Evolutionary conservation across 2,113 vertebrate genomes (phyloP), one percentile per base, ranked within the genome.

Genomic region (Leucopsar rothschildi): DNA sequence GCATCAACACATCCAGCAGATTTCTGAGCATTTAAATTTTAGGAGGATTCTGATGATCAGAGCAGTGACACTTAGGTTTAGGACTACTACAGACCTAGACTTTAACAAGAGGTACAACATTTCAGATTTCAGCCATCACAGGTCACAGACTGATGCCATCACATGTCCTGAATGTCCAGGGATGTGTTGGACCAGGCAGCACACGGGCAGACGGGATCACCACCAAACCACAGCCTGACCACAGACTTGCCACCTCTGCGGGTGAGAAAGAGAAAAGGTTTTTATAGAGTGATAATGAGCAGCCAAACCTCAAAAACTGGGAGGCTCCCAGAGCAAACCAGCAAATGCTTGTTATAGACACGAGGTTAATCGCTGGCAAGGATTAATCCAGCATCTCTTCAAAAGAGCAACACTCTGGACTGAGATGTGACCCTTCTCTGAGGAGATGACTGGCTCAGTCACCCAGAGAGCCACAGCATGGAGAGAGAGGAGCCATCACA

Each of bases 271-370:
- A 81, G 69, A 90, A 88, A 91, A 86, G 42, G 29, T 14, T 91
- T 73, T 86, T 63, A 69, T 0, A 31, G 83, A 29, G 90, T 40
- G 96, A 82, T 70, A 94, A 92, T 6, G 17, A 91, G 73, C 87
- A 84, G 78, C 73, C 87, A 95, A 95, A 94, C 92, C 84, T 92
- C 93, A 82, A 50, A 85, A 83, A 19, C 78, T 6, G 69, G 47
- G 92, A 84, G 49, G 40, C 64, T 82, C 73, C 87, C 72, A 49
- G 28, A 31, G 64, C 81, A 63, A 40, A 47, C 3, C 42, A 56
- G 60, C 82, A 33, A 75, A 82, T 1, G 21, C 50, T 19, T 16
- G 37, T 53, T 77, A 25, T 0, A 47, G n/a, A 56, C 79, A 31
- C 0, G 12, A 78, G 39, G 16, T 13, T 24, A 35, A 80, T 15